Conservation (phyloP, 1,140 invertebrate genomes). For the Drosophila parvula region DNA sequence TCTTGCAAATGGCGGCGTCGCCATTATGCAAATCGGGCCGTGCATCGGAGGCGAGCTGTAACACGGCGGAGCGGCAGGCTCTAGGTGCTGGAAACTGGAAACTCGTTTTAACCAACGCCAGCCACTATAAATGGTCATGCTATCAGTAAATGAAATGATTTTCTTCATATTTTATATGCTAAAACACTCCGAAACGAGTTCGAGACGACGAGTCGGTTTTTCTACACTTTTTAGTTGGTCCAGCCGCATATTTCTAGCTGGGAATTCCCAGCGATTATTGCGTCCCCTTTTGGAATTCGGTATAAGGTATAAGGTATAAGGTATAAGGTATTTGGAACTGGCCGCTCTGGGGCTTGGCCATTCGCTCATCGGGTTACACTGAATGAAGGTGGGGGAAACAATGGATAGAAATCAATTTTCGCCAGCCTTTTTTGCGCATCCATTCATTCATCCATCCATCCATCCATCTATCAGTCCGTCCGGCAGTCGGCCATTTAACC, state of each 20-base stretch:
- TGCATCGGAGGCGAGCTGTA: slow-evolving; percentile 27
- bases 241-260: slow-evolving; percentile 67
- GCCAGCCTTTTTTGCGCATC: slow-evolving; percentile 60
- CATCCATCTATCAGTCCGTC: slow-evolving; percentile 8
- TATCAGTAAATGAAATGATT: slow-evolving; percentile 73
- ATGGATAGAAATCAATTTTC: slow-evolving; percentile 70
- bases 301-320: slow-evolving; percentile 23
- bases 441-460: slow-evolving; percentile 35
- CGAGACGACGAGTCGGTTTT: slow-evolving; percentile 48
- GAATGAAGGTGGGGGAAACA: slow-evolving; percentile 45
- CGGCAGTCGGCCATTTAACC: slow-evolving; percentile 34
- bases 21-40: slow-evolving; percentile 58
- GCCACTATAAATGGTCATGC: slow-evolving; percentile 55
- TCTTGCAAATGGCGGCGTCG: slow-evolving; percentile 66
- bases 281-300: slow-evolving; percentile 44
- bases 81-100: slow-evolving; percentile 33
- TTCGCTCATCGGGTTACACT: slow-evolving; percentile 50
- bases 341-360: slow-evolving; percentile 31
- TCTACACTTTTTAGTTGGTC: slow-evolving; percentile 59
- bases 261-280: slow-evolving; percentile 73
- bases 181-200: slow-evolving; percentile 71
- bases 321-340: slow-evolving; percentile 28
- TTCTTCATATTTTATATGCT: slow-evolving; percentile 69
- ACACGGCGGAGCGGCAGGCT: slow-evolving; percentile 42
- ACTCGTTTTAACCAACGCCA: slow-evolving; percentile 50